These are phyloP conservation scores for Drosophila monieri DNA, from an alignment of 2,888 invertebrate genomes.

Conservation along the genomic window DNA sequence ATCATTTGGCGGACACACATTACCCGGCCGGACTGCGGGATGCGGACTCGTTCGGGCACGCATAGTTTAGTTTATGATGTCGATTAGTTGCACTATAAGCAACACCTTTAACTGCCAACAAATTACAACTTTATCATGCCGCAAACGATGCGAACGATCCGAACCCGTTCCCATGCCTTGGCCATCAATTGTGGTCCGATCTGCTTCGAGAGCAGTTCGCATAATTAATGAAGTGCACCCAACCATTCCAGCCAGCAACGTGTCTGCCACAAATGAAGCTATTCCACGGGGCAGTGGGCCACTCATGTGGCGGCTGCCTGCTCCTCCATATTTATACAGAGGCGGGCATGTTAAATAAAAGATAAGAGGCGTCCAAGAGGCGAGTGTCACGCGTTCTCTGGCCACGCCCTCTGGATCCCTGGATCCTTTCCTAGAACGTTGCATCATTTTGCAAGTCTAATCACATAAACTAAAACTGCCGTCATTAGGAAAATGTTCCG, in stretches of 20 bases:
- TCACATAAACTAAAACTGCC: conserved; percentile 65
- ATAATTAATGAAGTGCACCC: conserved; percentile 77
- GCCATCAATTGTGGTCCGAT: conserved; percentile 63
- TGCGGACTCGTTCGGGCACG: conserved; percentile 72
- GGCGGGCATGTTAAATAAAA: conserved; percentile 77
- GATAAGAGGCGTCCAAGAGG: conserved; percentile 68
- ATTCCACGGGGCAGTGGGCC: conserved; percentile 53
- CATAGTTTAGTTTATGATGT: conserved; percentile 76
- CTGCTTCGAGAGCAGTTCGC: conserved; percentile 59
- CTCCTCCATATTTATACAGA: conserved; percentile 76
- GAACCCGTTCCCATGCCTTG: conserved; percentile 45
- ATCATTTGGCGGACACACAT: conserved; percentile 54
- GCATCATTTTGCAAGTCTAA: conserved; percentile 61
- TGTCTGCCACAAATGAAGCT: conserved; percentile 69
- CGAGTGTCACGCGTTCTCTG: conserved; percentile 66
- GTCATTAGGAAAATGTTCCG: conserved; percentile 40
- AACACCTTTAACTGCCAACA: conserved; percentile 80
- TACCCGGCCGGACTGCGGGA: conserved; percentile 43
- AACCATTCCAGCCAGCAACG: conserved; percentile 42
- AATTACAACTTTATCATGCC: conserved; percentile 80
- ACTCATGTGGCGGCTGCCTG: conserved; percentile 47
- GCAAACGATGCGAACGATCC: conserved; percentile 60
- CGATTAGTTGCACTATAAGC: conserved; percentile 80
- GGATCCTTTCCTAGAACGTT: conserved; percentile 38
- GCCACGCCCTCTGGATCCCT: not conserved